A percentile compares a stretch with the other conserved stretches of the same genome.
Evolutionary conservation across 2,113 vertebrate genomes (phyloP).

Genomic region (Dicaeum eximium): DNA sequence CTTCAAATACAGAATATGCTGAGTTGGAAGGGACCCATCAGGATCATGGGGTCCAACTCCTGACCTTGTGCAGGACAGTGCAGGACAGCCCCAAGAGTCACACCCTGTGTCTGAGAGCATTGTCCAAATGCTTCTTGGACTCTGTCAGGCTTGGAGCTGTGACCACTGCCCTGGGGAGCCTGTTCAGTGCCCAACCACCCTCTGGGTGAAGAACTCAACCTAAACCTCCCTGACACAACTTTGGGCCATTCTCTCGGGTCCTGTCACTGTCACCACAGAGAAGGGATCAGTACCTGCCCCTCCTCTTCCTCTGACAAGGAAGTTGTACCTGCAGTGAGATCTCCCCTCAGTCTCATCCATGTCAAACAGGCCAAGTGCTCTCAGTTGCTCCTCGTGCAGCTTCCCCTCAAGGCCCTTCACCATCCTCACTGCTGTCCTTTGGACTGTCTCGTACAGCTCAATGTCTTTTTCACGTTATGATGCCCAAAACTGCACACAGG

Average conservation of each 20-base stretch:
- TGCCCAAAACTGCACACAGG: neutral
- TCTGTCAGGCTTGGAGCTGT: neutral
- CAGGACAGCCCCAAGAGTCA: neutral
- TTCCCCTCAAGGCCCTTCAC: neutral
- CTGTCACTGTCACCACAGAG: neutral
- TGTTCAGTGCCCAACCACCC: neutral
- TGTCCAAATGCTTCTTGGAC: neutral
- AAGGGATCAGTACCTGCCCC: neutral
- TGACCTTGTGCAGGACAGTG: rapidly evolving
- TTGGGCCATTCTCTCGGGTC: rapidly evolving
- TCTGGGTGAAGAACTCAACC: neutral
- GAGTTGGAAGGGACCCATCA: neutral
- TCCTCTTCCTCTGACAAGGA: neutral
- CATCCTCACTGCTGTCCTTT: neutral
- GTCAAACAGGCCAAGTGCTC: neutral
- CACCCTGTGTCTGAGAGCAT: rapidly evolving
- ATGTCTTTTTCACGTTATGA: neutral
- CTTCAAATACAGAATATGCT: neutral
- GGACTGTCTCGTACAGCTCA: neutral
- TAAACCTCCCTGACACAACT: neutral
- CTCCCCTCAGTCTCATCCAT: neutral
- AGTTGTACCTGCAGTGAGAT: neutral
- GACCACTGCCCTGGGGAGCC: neutral
- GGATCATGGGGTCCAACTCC: neutral
- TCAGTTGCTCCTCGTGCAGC: rapidly evolving